Evolutionary conservation across 1,140 invertebrate species (phyloP).

Genomic region (Trachymyrmex septentrionalis): DNA sequence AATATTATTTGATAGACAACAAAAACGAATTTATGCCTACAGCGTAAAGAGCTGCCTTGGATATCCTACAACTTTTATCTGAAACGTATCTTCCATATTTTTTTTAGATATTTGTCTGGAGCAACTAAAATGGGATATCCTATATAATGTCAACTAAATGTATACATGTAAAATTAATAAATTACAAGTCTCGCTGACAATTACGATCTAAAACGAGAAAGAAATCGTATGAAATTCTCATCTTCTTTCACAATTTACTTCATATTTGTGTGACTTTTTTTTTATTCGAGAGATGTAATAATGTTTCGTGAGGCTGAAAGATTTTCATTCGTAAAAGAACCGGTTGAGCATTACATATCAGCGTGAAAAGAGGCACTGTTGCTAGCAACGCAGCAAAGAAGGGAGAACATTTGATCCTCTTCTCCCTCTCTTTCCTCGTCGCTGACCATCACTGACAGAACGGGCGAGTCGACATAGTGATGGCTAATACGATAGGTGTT

Average conservation of each 20-base stretch:
- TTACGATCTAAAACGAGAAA: neutral
- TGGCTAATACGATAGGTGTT: slow-evolving; percentile 2
- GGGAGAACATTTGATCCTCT: slow-evolving; percentile 60
- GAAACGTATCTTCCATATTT: too few relatives aligned
- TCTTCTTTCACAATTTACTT: neutral
- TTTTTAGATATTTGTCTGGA: too few relatives aligned
- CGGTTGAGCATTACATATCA: slow-evolving; percentile 20
- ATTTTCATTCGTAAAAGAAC: slow-evolving; percentile 25
- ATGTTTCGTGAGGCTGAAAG: neutral
- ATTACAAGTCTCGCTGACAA: neutral
- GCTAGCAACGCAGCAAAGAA: neutral
- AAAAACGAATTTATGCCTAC: too few relatives aligned
- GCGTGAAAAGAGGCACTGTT: slow-evolving; percentile 34
- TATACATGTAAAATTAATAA: neutral
- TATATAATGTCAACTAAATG: too few relatives aligned
- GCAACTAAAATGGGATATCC: too few relatives aligned
- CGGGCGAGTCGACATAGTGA: slow-evolving; percentile 3
- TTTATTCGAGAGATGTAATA: neutral
- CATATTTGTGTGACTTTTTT: neutral
- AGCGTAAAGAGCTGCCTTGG: too few relatives aligned
- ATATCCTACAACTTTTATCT: too few relatives aligned
- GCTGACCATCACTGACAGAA: neutral
- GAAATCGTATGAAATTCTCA: neutral
- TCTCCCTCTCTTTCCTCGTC: slow-evolving; percentile 42
- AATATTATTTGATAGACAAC: too few relatives aligned